Conservation (phyloP, 2,797 vertebrate species). For the Amblyopsis hoosieri region DNA sequence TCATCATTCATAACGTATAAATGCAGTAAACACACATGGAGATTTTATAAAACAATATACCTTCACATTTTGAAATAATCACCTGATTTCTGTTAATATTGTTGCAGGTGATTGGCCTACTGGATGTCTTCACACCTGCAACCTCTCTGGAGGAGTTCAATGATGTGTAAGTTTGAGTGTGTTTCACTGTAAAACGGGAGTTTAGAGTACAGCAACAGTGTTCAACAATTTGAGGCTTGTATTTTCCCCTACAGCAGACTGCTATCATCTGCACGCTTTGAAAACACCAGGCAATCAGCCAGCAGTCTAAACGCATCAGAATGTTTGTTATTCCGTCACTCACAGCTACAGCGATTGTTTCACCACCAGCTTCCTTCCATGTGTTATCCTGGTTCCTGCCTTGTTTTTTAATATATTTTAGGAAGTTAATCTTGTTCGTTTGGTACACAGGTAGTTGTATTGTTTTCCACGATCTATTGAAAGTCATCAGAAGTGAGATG, state of each 20-base stretch:
- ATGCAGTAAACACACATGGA: too few relatives aligned
- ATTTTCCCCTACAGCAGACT: constrained; percentile 33
- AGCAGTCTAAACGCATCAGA: constrained; percentile 50
- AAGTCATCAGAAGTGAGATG: constrained; percentile 52
- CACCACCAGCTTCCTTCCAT: constrained; percentile 37
- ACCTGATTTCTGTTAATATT: constrained; percentile 15
- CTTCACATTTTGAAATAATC: too few relatives aligned
- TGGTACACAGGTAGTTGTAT: constrained; percentile 33
- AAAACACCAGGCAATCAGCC: constrained; percentile 60
- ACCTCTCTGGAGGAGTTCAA: constrained; percentile 92
- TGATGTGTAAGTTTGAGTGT: constrained; percentile 88
- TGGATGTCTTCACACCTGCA: constrained; percentile 94
- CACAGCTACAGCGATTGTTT: constrained; percentile 30
- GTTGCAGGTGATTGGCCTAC: constrained; percentile 91
- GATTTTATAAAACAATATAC: too few relatives aligned
- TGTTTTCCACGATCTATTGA: constrained; percentile 25
- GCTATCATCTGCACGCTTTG: constrained; percentile 33
- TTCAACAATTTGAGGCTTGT: constrained; percentile 12
- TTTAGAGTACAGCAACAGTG: background rate
- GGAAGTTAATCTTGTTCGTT: background rate
- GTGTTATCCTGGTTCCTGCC: constrained; percentile 25
- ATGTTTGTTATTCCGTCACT: constrained; percentile 37
- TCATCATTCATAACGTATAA: too few relatives aligned
- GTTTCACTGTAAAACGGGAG: background rate
- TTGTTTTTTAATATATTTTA: constrained; percentile 5